phyloP scores from a whole-genome alignment of 1,140 invertebrate genomes.

The Teleopsis dalmanni region DNA sequence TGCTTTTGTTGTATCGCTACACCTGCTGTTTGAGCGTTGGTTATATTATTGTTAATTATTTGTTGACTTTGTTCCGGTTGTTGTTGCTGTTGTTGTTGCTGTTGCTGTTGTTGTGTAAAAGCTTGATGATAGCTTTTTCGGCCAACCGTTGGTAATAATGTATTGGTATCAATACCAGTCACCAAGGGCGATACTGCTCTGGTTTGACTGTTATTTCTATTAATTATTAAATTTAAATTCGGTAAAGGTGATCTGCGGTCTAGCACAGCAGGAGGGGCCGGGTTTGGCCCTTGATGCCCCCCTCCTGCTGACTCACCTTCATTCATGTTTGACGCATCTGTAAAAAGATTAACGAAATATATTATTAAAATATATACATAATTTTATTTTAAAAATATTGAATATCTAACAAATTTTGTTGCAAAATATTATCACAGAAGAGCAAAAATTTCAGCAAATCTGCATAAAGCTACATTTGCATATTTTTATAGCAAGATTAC shows the following conservation, averaged over 20 bases:
- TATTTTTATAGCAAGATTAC: slow-evolving; percentile 15
- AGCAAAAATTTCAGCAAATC: background rate
- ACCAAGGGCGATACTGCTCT: no score
- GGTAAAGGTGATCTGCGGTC: slow-evolving; percentile 37
- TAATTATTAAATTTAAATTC: slow-evolving; percentile 19
- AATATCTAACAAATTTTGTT: background rate
- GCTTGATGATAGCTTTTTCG: slow-evolving; percentile 17
- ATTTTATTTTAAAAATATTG: background rate
- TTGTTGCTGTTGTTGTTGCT: background rate
- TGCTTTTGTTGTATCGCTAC: slow-evolving; percentile 32
- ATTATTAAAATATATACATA: background rate
- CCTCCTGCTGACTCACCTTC: slow-evolving; percentile 46
- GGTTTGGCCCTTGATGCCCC: slow-evolving; percentile 44
- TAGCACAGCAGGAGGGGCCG: slow-evolving; percentile 45
- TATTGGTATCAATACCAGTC: slow-evolving; percentile 7
- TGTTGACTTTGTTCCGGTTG: slow-evolving; percentile 23
- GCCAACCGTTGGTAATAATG: slow-evolving; percentile 3
- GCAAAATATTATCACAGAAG: slow-evolving; percentile 6
- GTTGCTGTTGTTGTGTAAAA: slow-evolving; percentile 14
- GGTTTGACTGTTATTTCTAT: slow-evolving; percentile 7
- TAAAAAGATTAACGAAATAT: slow-evolving; percentile 7
- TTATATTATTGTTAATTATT: slow-evolving; percentile 19
- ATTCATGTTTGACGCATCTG: slow-evolving; percentile 46
- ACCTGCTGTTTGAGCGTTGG: slow-evolving; percentile 1
- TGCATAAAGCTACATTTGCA: slow-evolving; percentile 5